These are phyloP conservation scores for Hecatera dysodea DNA, from an alignment of 2,888 invertebrate species.

Conservation along the genomic window DNA sequence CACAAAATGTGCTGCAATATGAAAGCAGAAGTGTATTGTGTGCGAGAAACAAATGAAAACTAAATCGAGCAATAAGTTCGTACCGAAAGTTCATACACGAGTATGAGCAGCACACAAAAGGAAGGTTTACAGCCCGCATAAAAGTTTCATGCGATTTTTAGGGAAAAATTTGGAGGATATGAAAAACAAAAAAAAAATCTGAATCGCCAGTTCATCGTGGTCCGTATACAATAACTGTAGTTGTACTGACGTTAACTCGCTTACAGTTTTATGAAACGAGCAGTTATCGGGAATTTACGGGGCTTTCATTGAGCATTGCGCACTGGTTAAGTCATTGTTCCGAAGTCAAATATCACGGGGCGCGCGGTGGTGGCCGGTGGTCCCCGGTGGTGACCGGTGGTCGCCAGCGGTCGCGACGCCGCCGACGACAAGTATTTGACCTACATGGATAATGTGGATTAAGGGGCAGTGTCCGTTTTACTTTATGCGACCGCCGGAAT, in stretches of 20 bases:
- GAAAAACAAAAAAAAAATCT: conserved; percentile 1
- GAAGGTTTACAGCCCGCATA: conserved; percentile 2
- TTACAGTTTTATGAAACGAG: not conserved
- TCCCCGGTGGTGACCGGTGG: not conserved
- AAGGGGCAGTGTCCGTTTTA: conserved; percentile 24
- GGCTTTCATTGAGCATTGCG: conserved; percentile 3
- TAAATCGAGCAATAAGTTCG: conserved; percentile 6
- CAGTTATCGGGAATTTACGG: not conserved
- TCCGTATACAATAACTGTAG: not conserved
- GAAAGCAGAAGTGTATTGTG: conserved; percentile 5
- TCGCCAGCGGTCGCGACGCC: not conserved
- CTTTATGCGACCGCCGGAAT: conserved; percentile 10
- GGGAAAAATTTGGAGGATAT: not conserved
- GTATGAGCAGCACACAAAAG: not conserved
- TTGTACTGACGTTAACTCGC: not conserved
- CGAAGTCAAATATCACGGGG: conserved; percentile 8
- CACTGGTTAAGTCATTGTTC: not conserved
- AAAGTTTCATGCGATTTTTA: conserved; percentile 23
- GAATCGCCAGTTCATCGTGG: not conserved
- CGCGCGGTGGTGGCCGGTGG: not conserved
- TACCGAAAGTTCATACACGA: no score
- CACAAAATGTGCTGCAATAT: not conserved
- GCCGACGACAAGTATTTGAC: conserved; percentile 25
- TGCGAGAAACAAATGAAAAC: conserved; percentile 22
- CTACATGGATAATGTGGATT: conserved; percentile 47